phyloP scores from a whole-genome alignment of 2,797 vertebrate genomes.

The Oceanodroma leucorhoa region DNA sequence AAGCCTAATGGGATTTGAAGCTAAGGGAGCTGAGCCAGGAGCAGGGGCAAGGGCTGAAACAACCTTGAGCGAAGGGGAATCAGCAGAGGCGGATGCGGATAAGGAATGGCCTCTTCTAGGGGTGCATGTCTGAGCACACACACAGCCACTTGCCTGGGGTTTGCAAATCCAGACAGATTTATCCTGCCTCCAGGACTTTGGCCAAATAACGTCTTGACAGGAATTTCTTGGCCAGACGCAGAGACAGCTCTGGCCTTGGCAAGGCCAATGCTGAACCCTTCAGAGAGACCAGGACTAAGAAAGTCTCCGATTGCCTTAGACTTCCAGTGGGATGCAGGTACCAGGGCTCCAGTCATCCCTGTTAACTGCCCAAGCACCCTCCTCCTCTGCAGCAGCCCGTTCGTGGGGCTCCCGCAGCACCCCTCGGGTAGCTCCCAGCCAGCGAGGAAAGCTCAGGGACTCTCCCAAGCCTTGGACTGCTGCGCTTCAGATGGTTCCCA shows the following conservation, averaged over 20 bases:
- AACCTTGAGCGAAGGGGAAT: background rate
- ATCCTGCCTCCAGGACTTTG: slow-evolving; percentile 17
- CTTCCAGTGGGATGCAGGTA: background rate
- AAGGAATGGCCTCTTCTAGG: background rate
- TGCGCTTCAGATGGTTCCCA: background rate
- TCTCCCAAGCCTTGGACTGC: background rate
- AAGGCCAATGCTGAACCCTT: background rate
- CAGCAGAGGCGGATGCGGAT: background rate
- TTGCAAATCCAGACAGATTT: slow-evolving; percentile 30
- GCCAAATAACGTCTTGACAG: slow-evolving; percentile 42
- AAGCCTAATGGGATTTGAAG: slow-evolving; percentile 1
- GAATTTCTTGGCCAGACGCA: slow-evolving; percentile 6
- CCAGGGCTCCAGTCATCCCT: background rate
- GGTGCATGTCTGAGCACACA: background rate
- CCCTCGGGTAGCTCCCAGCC: background rate
- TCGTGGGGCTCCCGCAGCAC: accelerated
- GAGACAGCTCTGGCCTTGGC: slow-evolving; percentile 19
- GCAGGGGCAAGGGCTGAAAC: background rate
- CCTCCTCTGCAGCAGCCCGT: background rate
- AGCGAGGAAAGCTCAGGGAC: background rate
- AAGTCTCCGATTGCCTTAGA: background rate
- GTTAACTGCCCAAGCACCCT: background rate
- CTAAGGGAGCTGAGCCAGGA: background rate
- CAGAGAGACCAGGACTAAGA: background rate
- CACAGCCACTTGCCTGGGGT: background rate